Conservation (phyloP, 2,113 vertebrate genomes). For the Anarhynchus alexandrinus region DNA sequence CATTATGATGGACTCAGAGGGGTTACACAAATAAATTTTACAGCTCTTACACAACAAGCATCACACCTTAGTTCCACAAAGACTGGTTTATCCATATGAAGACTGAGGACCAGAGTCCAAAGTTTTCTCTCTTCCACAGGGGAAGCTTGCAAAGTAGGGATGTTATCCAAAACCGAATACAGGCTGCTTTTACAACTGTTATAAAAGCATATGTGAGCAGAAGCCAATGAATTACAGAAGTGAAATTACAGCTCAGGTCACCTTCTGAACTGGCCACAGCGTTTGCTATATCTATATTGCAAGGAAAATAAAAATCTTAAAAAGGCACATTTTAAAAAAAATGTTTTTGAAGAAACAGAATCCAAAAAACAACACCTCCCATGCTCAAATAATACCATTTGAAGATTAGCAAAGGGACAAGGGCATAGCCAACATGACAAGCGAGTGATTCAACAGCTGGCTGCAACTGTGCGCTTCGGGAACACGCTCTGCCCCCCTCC, state of each 20-base stretch:
- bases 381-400: neutral
- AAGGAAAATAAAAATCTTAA: neutral
- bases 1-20: neutral
- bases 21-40: neutral
- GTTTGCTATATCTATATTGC: neutral
- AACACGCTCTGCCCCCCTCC: neutral
- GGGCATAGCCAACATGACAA: accelerated
- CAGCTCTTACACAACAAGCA: neutral
- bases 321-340: neutral
- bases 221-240: neutral
- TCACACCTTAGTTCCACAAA: neutral
- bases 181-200: neutral
- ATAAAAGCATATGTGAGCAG: neutral
- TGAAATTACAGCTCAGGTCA: neutral
- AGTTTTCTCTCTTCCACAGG: neutral
- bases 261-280: neutral
- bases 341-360: neutral
- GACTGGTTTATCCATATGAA: neutral
- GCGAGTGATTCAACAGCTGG: neutral
- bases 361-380: neutral
- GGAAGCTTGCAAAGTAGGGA: neutral
- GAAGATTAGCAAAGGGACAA: neutral
- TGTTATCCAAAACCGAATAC: neutral
- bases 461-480: neutral
- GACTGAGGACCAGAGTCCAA: neutral